Evolutionary conservation across 2,113 vertebrate species (phyloP), one percentile per base, ranked within the genome.

Genomic region (Ailuropoda melanoleuca): DNA sequence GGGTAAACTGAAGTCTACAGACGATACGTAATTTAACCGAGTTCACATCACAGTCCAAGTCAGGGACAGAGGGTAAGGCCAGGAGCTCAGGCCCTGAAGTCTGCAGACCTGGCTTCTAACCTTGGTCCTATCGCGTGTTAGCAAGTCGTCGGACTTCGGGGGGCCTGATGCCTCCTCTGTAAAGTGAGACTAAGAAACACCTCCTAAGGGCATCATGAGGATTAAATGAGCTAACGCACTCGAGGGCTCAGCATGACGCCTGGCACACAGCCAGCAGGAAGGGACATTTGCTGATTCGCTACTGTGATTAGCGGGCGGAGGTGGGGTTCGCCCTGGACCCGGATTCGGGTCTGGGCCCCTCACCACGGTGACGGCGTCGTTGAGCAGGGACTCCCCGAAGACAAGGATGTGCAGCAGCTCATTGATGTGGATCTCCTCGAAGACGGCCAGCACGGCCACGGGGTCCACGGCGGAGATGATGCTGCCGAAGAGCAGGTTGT

Each of bases 351-450:
- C 72, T 62, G 72, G 4, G 46, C 60, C 78, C 87, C 82, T 81
- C 86, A 98, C 99, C 88, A 99, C 99, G 4, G 99, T 99, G 98
- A 99, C 99, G 0, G 99, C 99, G 0, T 99, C 99, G 0, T 99
- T 99, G 78, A 99, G 99, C 98, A 99, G 98, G 1, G 99, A 99
- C 96, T 99, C 99, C 0, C 99, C 99, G 0, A 99, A 99, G 92
- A 99, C 99, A 46, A 99, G 98, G 98, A 99, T 99, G 98, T 99
- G 99, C 83, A 99, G 98, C 93, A 99, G 99, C 93, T 99, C 99
- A 0, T 99, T 99, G 98, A 99, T 99, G 98, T 99, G 99, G 98
- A 99, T 99, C 98, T 99, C 99, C 98, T 99, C 99, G 14, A 99
- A 99, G 26, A 99, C 99, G 0, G 99, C 99, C 68, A 99, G 99